These are phyloP conservation scores for Parauchenoglanis punctatus DNA, from an alignment of 2,797 vertebrate genomes.

Conservation along the genomic window DNA sequence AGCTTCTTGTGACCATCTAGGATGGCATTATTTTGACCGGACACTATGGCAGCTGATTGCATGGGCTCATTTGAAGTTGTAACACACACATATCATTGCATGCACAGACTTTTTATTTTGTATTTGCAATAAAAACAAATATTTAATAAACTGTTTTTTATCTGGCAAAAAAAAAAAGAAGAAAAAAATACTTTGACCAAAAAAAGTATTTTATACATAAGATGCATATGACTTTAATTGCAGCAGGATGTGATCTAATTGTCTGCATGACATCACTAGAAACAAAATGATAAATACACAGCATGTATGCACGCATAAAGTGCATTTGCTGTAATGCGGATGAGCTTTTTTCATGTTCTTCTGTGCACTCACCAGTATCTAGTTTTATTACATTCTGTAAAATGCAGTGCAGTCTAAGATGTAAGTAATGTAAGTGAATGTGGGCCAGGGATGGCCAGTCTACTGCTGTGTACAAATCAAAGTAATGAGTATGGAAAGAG, in stretches of 20 bases:
- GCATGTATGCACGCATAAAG: background rate
- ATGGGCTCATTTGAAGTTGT: background rate
- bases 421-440: conserved; percentile 10
- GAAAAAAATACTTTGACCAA: background rate
- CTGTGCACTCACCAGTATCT: background rate
- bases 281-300: background rate
- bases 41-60: conserved; percentile 19
- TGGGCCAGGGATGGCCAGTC: background rate
- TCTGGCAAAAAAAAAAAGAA: background rate
- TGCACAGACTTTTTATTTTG: background rate
- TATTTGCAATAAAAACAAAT: background rate
- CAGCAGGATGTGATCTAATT: background rate
- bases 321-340: background rate
- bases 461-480: conserved; percentile 27
- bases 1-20: conserved; percentile 10
- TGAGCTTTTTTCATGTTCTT: background rate
- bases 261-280: background rate
- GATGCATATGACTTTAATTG: background rate
- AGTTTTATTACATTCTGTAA: background rate
- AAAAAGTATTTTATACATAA: background rate
- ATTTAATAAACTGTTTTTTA: background rate
- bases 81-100: background rate
- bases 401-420: background rate
- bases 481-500: conserved; percentile 22
- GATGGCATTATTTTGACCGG: conserved; percentile 28